These are phyloP conservation scores for Lathamus discolor DNA, from an alignment of 2,113 vertebrate species.

Conservation along the genomic window DNA sequence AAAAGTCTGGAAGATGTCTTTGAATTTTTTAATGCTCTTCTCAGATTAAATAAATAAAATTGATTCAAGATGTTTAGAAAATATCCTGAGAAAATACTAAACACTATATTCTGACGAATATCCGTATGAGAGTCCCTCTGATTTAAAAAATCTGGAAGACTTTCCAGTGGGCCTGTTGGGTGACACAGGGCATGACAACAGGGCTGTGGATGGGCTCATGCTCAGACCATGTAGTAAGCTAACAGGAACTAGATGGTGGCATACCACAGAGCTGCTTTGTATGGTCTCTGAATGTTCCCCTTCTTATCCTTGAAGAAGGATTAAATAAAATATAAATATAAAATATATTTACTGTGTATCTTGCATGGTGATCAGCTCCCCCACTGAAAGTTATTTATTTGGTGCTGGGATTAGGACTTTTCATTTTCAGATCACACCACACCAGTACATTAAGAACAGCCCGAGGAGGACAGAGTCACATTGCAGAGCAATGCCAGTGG, in stretches of 20 bases:
- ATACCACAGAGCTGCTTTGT: neutral
- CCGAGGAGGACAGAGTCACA: neutral
- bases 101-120: neutral
- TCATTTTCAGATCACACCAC: neutral
- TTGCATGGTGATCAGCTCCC: neutral
- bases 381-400: neutral
- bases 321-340: neutral
- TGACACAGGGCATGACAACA: neutral
- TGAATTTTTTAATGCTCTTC: neutral
- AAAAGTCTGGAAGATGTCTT: neutral
- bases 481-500: neutral
- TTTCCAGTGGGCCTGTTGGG: neutral
- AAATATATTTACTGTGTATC: neutral
- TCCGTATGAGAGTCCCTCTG: neutral
- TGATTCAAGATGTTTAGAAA: neutral
- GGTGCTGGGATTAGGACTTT: neutral
- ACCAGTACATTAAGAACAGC: accelerated
- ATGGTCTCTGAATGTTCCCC: neutral
- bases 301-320: neutral
- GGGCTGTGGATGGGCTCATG: neutral
- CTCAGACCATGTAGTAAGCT: neutral
- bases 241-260: neutral
- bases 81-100: neutral
- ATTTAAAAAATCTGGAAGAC: neutral
- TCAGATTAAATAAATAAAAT: neutral